Conservation (phyloP, 2,797 vertebrate species). For the Myotis planiceps region DNA sequence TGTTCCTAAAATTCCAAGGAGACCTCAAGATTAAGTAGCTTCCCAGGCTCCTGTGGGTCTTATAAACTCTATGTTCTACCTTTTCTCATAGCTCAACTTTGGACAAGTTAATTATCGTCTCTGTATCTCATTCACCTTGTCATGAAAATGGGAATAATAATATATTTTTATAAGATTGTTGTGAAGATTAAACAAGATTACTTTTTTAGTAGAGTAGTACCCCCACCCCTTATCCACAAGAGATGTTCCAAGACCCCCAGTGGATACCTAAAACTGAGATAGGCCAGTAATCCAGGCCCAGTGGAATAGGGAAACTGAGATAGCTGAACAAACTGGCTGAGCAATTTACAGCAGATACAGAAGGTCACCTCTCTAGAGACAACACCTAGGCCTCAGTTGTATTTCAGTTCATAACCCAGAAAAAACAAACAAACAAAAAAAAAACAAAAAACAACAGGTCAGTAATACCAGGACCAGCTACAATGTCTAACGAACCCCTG, state of each 20-base stretch:
- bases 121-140: not conserved
- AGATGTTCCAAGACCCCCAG: not conserved
- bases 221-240: not conserved
- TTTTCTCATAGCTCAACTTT: not conserved
- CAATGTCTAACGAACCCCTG: no score
- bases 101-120: not conserved
- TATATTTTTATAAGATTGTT: not conserved
- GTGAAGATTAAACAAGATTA: not conserved
- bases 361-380: no score
- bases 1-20: not conserved
- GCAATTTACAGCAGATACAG: no score
- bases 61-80: not conserved
- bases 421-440: no score
- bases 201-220: not conserved
- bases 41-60: not conserved
- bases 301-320: no score
- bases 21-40: not conserved
- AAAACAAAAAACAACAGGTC: no score
- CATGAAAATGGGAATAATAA: not conserved
- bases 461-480: no score
- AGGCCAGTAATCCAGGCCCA: no score
- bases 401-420: no score
- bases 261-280: not conserved
- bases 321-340: no score
- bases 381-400: no score